Percentiles rank a stretch among this genome's conserved stretches.
phyloP scores from a whole-genome alignment of 2,113 vertebrate species.

The Hiodon tergisus region DNA sequence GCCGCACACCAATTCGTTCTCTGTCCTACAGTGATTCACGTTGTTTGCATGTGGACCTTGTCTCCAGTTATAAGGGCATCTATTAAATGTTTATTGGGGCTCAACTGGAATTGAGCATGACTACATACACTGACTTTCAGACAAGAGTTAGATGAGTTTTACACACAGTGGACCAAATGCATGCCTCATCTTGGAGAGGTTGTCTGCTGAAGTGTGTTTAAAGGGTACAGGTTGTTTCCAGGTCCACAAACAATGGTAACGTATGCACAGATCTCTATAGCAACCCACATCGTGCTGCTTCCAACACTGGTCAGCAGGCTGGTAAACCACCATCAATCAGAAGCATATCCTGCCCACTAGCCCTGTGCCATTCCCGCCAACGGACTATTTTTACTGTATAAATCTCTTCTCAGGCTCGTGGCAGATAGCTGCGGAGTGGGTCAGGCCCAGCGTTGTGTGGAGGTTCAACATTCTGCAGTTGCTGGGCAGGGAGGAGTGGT shows the following conservation, averaged over 20 bases:
- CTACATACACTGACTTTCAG: no score
- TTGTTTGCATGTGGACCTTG: constrained; percentile 22
- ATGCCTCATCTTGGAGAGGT: no score
- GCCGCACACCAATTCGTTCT: constrained; percentile 18
- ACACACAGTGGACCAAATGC: no score
- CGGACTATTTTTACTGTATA: constrained; percentile 27
- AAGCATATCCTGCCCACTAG: constrained; percentile 46
- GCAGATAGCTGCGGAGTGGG: constrained; percentile 53
- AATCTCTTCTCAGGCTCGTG: constrained; percentile 49
- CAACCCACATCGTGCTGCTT: constrained; percentile 45
- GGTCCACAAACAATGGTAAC: constrained; percentile 20
- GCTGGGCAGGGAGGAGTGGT: constrained; percentile 18
- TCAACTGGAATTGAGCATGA: no score
- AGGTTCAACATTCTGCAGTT: constrained; percentile 60
- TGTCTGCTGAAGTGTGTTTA: no score
- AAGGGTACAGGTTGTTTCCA: no score
- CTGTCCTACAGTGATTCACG: constrained; percentile 37
- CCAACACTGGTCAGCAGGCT: constrained; percentile 43
- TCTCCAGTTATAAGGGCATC: constrained; percentile 47
- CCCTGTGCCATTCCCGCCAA: constrained; percentile 9
- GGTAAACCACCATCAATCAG: constrained; percentile 58
- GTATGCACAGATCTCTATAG: constrained; percentile 36
- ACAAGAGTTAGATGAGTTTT: no score
- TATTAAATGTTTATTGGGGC: constrained; percentile 49
- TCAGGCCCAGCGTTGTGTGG: constrained; percentile 42